phyloP scores from a whole-genome alignment of 2,888 invertebrate species.

The Plebejus argus region DNA sequence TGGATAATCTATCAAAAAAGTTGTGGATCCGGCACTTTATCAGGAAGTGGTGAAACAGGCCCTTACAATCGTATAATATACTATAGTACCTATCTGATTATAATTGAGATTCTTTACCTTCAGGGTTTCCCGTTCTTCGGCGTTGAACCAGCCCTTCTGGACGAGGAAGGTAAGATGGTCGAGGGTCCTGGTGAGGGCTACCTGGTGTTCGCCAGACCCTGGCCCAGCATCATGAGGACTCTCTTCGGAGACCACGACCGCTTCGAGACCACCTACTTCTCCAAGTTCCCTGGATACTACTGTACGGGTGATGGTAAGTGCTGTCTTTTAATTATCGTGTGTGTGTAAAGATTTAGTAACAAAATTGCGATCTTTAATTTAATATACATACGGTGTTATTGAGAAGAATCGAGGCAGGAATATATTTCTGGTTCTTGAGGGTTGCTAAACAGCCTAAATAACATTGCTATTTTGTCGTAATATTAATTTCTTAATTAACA shows the following conservation, averaged over 20 bases:
- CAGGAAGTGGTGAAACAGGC: no score
- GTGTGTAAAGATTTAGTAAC: not conserved
- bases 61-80: no score
- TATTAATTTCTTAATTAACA: not conserved
- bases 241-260: constrained; percentile 95
- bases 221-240: constrained; percentile 99
- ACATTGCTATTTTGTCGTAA: no score
- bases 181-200: constrained; percentile 96
- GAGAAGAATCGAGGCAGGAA: no score
- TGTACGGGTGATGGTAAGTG: constrained; percentile 96
- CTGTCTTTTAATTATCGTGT: constrained; percentile 2
- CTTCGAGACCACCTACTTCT: constrained; percentile 96
- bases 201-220: constrained; percentile 95
- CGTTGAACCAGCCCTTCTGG: constrained; percentile 92
- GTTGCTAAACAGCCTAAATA: no score
- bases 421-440: no score
- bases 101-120: constrained; percentile 37
- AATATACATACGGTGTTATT: no score
- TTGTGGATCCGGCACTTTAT: no score
- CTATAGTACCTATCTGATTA: not conserved
- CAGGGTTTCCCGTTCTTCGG: constrained; percentile 99
- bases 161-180: constrained; percentile 92
- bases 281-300: constrained; percentile 97
- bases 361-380: no score
- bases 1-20: no score